Conservation (phyloP, 2,113 vertebrate species). For the Ariopsis seemanni region DNA sequence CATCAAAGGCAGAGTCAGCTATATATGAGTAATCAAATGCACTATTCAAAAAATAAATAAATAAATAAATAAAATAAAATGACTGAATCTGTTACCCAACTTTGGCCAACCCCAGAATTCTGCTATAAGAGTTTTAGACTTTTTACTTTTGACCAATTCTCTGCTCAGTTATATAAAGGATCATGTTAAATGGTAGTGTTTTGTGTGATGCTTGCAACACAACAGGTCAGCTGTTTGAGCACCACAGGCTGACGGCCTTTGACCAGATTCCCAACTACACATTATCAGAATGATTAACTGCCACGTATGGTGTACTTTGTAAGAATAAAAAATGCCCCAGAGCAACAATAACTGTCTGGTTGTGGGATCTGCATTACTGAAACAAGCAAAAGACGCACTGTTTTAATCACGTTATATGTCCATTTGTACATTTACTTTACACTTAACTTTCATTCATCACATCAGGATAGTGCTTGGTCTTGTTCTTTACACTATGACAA, state of each 20-base stretch:
- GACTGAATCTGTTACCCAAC: not conserved
- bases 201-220: not conserved
- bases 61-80: too few relatives aligned
- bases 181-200: not conserved
- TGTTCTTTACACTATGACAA: not conserved
- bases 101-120: not conserved
- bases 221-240: not conserved
- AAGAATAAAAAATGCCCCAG: not conserved
- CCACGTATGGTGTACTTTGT: not conserved
- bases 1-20: not conserved
- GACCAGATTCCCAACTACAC: conserved; percentile 4
- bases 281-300: not conserved
- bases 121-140: not conserved
- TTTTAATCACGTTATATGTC: not conserved
- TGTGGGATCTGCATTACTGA: not conserved
- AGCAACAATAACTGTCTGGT: not conserved
- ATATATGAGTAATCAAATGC: not conserved
- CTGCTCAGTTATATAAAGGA: not conserved
- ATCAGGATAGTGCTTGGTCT: not conserved
- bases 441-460: not conserved
- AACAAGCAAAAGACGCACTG: not conserved
- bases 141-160: not conserved
- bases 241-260: not conserved
- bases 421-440: not conserved
- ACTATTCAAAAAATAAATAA: too few relatives aligned